A percentile compares a stretch with the other conserved stretches of the same genome.
These are phyloP conservation scores for Spodoptera littoralis DNA, from an alignment of 2,888 invertebrate genomes.

Conservation along the genomic window DNA sequence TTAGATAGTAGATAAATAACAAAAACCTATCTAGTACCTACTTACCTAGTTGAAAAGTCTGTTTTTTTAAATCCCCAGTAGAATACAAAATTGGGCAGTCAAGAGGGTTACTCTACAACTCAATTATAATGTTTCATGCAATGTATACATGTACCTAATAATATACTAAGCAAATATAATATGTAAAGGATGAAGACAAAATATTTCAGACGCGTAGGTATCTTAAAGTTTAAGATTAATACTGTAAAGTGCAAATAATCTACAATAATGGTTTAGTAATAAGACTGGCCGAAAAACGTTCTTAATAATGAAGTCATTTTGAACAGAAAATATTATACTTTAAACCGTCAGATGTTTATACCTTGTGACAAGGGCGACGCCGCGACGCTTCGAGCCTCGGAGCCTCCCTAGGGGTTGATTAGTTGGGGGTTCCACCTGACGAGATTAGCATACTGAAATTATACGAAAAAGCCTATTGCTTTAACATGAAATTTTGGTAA, in stretches of 20 bases:
- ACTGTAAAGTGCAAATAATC: background rate
- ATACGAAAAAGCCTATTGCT: slow-evolving; percentile 63
- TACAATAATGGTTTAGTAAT: slow-evolving; percentile 9
- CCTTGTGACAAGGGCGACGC: slow-evolving; percentile 49
- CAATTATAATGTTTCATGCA: too few relatives aligned
- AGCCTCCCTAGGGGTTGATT: slow-evolving; percentile 54
- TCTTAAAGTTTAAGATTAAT: background rate
- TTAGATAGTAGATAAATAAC: too few relatives aligned
- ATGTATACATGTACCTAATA: too few relatives aligned
- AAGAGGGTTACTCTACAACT: too few relatives aligned
- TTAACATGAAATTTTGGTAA: slow-evolving; percentile 55
- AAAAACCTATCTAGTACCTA: too few relatives aligned
- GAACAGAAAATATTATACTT: slow-evolving; percentile 28
- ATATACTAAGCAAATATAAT: too few relatives aligned
- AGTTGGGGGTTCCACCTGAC: slow-evolving; percentile 65
- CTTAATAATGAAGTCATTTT: slow-evolving; percentile 39
- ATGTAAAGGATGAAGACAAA: background rate
- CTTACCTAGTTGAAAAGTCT: too few relatives aligned
- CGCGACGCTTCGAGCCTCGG: slow-evolving; percentile 36
- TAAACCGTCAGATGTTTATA: slow-evolving; percentile 45
- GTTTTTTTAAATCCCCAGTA: too few relatives aligned
- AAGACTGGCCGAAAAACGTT: slow-evolving; percentile 26
- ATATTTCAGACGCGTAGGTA: background rate
- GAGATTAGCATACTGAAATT: slow-evolving; percentile 78
- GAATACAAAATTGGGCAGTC: too few relatives aligned